Evolutionary conservation across 1,140 invertebrate species (phyloP), one percentile per base, ranked within the genome.

Genomic region (Drosophila sp.): DNA sequence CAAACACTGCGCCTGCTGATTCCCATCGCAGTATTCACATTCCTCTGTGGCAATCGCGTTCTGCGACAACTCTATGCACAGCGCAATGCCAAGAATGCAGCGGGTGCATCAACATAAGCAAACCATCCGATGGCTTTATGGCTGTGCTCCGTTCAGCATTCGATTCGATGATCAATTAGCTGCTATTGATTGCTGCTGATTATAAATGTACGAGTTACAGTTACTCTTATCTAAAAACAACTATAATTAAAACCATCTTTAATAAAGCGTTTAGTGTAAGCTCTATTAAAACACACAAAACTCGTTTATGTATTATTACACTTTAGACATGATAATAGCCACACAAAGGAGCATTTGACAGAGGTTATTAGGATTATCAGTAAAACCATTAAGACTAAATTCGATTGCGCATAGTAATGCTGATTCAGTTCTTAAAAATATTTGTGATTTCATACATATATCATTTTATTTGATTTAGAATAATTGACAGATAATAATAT

Each of bases 31-130:
- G 91, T 95, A 41, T 93, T 98, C 59, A 98, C 97, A 48, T 99
- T 99, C 94, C 93, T 99, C 6, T 95, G 96, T 73, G 98, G 98
- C n/a, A 97, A 98, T 92, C 95, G 96, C 79, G 93, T 99, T 80
- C 94, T 99, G 56, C 95, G 95, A 36, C 78, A 84, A 21, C 70
- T 90, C 2, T 84, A 91, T 58, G 76, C 82, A 38, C 86, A 89
- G 54, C 90, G 90, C 50, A 76, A 76, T 40, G 48, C 65, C 13
- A 87, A 87, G 57, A 75, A 41, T 41, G 2, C 61, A 59, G 29
- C 54, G 14, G 53, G 79, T 56, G 38, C 80, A 56, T 69, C 81
- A 50, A 65, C 83, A 45, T 82, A 79, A 79, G 45, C 38, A 32
- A 16, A 25, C 27, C 36, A 46, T n/a, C 8, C 36, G 27, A 71